Percentiles rank a stretch among this genome's conserved stretches.
These are phyloP conservation scores for Drosophila tsacasi DNA, from an alignment of 1,140 invertebrate species.

Conservation along the genomic window DNA sequence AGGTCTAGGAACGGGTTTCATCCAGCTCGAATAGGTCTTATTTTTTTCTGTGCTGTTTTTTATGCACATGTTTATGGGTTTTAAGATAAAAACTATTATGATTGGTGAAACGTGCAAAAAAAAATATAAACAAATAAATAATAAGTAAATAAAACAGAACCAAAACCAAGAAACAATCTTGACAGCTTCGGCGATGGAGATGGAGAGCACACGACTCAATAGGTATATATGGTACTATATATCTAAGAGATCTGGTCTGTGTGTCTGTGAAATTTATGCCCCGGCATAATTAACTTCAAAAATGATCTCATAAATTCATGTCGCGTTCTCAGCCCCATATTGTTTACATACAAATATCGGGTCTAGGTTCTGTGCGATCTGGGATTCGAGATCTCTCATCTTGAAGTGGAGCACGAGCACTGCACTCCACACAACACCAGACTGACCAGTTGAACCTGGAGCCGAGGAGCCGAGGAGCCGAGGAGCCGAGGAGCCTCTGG, in stretches of 20 bases:
- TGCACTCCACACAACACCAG: slow-evolving; percentile 46
- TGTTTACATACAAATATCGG: slow-evolving; percentile 63
- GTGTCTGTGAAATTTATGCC: slow-evolving; percentile 71
- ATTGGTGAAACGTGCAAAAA: slow-evolving; percentile 73
- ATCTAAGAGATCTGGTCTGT: slow-evolving; percentile 17
- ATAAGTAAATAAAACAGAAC: slow-evolving; percentile 7
- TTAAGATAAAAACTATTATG: slow-evolving; percentile 79
- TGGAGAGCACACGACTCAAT: slow-evolving; percentile 50
- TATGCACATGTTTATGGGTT: slow-evolving; percentile 75
- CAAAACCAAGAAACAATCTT: slow-evolving; percentile 49
- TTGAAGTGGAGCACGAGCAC: slow-evolving; percentile 69
- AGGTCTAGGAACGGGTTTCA: slow-evolving; percentile 79
- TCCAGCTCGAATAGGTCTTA: slow-evolving; percentile 30
- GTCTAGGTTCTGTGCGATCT: slow-evolving; percentile 16
- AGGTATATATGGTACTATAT: slow-evolving; percentile 4
- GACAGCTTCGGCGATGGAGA: slow-evolving; percentile 55
- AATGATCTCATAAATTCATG: slow-evolving; percentile 82
- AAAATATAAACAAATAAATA: slow-evolving; percentile 12
- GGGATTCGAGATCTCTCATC: slow-evolving; percentile 26
- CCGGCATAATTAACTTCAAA: slow-evolving; percentile 79
- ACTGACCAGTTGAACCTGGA: background rate
- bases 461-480: background rate
- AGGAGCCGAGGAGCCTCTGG: slow-evolving; percentile 5
- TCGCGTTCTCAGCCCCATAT: slow-evolving; percentile 58
- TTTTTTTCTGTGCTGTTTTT: slow-evolving; percentile 45